These are phyloP conservation scores for Linepithema humile DNA, from an alignment of 1,140 invertebrate genomes.

Conservation along the genomic window DNA sequence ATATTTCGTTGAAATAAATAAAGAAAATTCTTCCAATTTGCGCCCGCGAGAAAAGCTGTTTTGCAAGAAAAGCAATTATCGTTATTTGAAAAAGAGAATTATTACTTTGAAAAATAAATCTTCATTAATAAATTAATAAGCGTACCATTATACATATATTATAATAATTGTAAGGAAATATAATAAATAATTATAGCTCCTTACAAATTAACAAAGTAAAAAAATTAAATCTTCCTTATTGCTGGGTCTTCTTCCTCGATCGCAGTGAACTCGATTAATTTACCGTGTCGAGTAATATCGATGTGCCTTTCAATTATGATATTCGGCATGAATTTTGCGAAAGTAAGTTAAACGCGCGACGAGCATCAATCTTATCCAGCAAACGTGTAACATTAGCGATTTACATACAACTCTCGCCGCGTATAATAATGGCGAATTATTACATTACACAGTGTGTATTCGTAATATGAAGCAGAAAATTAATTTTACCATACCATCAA, in stretches of 20 bases:
- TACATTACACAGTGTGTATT: not conserved
- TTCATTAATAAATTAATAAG: too few species aligned
- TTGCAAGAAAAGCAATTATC: not conserved
- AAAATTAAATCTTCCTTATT: not conserved
- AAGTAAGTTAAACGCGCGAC: not conserved
- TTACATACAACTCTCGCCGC: not conserved
- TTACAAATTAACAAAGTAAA: not conserved
- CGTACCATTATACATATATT: too few species aligned
- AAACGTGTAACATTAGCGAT: not conserved
- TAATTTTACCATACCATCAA: constrained; percentile 7
- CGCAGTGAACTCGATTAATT: not conserved
- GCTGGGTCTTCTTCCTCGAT: not conserved
- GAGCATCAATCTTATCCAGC: not conserved
- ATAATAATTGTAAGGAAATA: too few species aligned
- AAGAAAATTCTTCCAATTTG: not conserved
- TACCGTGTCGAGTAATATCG: not conserved
- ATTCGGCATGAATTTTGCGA: not conserved
- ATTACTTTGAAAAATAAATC: too few species aligned
- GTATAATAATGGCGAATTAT: not conserved
- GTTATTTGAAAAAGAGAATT: not conserved
- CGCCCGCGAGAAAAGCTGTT: not conserved
- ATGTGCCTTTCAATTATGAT: too few species aligned
- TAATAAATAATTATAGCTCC: too few species aligned
- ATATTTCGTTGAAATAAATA: not conserved
- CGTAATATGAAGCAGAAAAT: not conserved